phyloP scores from a whole-genome alignment of 2,888 invertebrate species.

The Luffia ferchaultella region DNA sequence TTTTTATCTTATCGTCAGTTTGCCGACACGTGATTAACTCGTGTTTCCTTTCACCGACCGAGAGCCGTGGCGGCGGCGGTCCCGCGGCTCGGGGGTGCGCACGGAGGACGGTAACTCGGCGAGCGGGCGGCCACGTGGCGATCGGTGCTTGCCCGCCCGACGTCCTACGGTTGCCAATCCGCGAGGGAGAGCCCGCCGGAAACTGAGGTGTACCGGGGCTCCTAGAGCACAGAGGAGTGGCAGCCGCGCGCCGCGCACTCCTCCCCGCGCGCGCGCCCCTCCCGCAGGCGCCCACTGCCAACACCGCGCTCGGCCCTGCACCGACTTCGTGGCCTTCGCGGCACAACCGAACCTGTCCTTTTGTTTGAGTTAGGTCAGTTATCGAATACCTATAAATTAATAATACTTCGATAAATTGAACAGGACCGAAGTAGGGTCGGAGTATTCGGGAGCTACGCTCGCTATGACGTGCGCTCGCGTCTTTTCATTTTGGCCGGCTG shows the following conservation, averaged over 20 bases:
- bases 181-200: constrained; percentile 59
- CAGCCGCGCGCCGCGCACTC: constrained; percentile 17
- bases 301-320: constrained; percentile 37
- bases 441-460: not conserved
- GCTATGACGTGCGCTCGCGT: not conserved
- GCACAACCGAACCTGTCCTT: not conserved
- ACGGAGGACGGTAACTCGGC: no score
- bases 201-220: constrained; percentile 62
- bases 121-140: constrained; percentile 54
- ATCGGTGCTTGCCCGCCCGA: constrained; percentile 19
- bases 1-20: not conserved
- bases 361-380: not conserved
- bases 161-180: constrained; percentile 39
- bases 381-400: not conserved
- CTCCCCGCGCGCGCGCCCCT: constrained; percentile 28
- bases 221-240: constrained; percentile 61
- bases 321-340: constrained; percentile 46
- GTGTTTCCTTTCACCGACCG: not conserved
- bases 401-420: not conserved
- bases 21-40: not conserved
- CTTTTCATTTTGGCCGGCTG: not conserved
- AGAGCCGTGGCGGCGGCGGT: not conserved
- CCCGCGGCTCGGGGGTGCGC: constrained; percentile 25
- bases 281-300: constrained; percentile 25
- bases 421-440: not conserved